Percentiles rank a stretch among this genome's conserved stretches.
phyloP scores from a whole-genome alignment of 2,113 vertebrate genomes.

The Montifringilla adamsi region DNA sequence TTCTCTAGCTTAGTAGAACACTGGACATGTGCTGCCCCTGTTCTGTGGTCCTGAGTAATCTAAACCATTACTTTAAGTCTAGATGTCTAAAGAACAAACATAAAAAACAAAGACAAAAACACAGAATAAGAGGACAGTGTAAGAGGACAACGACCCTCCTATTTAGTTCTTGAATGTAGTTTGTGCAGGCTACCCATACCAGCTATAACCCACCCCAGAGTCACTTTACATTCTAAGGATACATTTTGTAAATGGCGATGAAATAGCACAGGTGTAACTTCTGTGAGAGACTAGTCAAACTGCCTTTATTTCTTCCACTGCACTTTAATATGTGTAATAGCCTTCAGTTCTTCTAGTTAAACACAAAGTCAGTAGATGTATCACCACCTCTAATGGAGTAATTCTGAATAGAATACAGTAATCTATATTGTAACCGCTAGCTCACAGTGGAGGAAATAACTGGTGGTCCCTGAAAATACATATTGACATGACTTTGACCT shows the following conservation, averaged over 20 bases:
- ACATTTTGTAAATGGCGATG: not conserved
- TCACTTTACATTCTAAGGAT: not conserved
- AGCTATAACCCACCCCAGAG: not conserved
- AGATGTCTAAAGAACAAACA: not conserved
- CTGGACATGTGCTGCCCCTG: not conserved
- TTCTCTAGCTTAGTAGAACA: not conserved
- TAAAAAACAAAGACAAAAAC: not conserved
- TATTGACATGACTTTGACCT: not conserved
- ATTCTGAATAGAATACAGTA: slow-evolving; percentile 6
- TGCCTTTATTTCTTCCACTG: not conserved
- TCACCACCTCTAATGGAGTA: slow-evolving; percentile 28
- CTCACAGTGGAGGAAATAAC: not conserved
- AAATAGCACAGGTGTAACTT: not conserved
- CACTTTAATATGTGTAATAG: slow-evolving; percentile 29
- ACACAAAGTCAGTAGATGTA: slow-evolving; percentile 51
- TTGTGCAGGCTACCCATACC: not conserved
- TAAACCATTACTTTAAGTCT: not conserved
- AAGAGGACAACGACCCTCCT: not conserved
- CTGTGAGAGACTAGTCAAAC: not conserved
- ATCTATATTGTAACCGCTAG: slow-evolving; percentile 8
- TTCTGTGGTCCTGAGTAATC: not conserved
- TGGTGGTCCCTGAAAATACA: not conserved
- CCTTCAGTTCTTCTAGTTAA: slow-evolving; percentile 28
- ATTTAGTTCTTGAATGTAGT: not conserved
- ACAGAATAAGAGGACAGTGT: not conserved